A percentile compares a stretch with the other conserved stretches of the same genome.
These are phyloP conservation scores for Pristionchus mayeri DNA, from an alignment of 2,888 invertebrate species.

Conservation along the genomic window DNA sequence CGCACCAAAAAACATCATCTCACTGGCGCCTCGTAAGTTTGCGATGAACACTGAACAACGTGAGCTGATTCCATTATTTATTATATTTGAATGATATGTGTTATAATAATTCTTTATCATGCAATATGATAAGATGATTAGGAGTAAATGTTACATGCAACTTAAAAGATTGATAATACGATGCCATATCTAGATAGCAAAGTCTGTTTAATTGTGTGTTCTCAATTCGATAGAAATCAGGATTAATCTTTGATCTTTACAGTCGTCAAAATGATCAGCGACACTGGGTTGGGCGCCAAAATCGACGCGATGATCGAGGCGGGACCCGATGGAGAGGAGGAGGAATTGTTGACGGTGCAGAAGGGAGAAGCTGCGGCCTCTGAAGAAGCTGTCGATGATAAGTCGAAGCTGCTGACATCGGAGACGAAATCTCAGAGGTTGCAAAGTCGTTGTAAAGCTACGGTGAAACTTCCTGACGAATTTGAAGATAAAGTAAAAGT, in stretches of 20 bases:
- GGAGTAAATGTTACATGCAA: no score
- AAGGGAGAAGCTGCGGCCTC: background rate
- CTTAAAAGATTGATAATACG: background rate
- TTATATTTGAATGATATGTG: no score
- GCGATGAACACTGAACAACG: background rate
- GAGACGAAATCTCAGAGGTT: no score
- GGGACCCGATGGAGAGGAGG: constrained; percentile 10
- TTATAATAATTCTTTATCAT: no score
- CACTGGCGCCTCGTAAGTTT: background rate
- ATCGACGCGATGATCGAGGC: background rate
- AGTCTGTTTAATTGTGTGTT: background rate
- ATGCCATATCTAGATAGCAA: background rate
- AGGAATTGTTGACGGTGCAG: background rate
- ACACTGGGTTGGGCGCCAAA: background rate
- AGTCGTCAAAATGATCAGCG: constrained; percentile 35
- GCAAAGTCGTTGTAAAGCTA: no score
- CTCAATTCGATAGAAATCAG: background rate
- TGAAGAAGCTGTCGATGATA: no score
- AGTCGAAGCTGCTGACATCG: no score
- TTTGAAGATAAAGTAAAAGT: no score
- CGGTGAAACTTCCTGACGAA: no score
- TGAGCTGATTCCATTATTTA: no score
- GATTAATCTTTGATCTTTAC: no score
- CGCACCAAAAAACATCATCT: background rate
- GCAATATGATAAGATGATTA: no score